These are phyloP conservation scores for Charaxes varanes DNA, from an alignment of 1,140 invertebrate genomes.

Conservation along the genomic window DNA sequence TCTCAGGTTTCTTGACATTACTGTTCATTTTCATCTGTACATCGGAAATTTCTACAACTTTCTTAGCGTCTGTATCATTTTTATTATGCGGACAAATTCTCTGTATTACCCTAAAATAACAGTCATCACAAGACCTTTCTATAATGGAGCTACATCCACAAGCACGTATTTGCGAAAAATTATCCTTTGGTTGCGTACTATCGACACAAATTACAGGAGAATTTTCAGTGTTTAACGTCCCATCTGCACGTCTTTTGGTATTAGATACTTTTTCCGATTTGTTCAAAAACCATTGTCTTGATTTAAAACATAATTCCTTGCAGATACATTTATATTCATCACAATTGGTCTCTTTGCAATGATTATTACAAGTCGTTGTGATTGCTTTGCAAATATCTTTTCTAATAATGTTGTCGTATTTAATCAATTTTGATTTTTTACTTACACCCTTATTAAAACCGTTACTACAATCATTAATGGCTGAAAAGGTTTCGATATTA, in stretches of 20 bases:
- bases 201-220: not conserved
- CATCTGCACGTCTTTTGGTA: not conserved
- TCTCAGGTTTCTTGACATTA: conserved; percentile 4
- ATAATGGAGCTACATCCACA: conserved; percentile 2
- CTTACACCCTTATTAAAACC: not conserved
- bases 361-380: conserved; percentile 29
- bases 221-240: not conserved
- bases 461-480: not conserved
- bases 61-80: conserved; percentile 28
- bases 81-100: conserved; percentile 25
- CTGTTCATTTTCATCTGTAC: conserved; percentile 2
- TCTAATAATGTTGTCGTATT: not conserved
- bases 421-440: not conserved
- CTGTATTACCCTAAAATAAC: conserved; percentile 16
- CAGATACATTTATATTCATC: conserved; percentile 35
- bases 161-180: conserved; percentile 24
- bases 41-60: conserved; percentile 30
- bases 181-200: not conserved
- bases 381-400: conserved; percentile 12
- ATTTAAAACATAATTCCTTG: conserved; percentile 18
- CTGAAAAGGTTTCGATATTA: not conserved
- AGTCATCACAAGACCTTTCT: conserved; percentile 1
- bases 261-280: conserved; percentile 4
- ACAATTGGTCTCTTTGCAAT: conserved; percentile 19
- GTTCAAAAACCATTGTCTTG: conserved; percentile 13